phyloP scores from a whole-genome alignment of 2,113 vertebrate species.

The Agelaius tricolor region DNA sequence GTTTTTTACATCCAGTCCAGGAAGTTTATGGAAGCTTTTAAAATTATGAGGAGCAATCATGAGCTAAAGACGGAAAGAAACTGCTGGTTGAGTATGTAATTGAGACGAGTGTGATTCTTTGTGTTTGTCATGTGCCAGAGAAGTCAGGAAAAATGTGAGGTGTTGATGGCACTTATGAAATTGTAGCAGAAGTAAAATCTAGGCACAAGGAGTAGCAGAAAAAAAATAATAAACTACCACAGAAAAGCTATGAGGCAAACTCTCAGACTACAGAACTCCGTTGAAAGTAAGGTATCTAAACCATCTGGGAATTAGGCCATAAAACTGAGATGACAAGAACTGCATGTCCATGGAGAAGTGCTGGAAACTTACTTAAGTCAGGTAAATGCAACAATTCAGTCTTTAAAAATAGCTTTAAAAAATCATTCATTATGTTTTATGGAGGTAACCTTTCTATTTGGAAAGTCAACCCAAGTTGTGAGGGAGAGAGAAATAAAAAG shows the following conservation, averaged over 20 bases:
- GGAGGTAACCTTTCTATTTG: not conserved
- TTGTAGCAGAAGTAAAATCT: not conserved
- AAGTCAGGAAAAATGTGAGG: constrained; percentile 7
- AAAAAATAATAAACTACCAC: constrained; percentile 4
- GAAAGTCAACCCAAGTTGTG: not conserved
- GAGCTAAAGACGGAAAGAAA: not conserved
- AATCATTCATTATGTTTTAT: not conserved
- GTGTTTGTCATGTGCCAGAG: not conserved
- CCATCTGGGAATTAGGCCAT: not conserved
- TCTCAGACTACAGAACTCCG: not conserved
- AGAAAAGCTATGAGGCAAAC: not conserved
- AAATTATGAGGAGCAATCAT: constrained; percentile 25
- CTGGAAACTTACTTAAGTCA: constrained; percentile 29
- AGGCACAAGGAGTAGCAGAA: not conserved
- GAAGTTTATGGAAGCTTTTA: constrained; percentile 8
- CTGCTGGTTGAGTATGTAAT: not conserved
- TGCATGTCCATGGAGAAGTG: not conserved
- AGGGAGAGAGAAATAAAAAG: not conserved
- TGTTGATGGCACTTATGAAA: not conserved
- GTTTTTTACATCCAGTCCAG: not conserved
- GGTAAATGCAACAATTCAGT: not conserved
- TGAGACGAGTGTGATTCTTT: not conserved
- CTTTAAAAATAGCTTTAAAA: not conserved
- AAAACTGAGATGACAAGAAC: constrained; percentile 5
- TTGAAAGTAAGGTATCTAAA: not conserved